A percentile compares a stretch with the other conserved stretches of the same genome.
Evolutionary conservation across 2,113 vertebrate genomes (phyloP).

Genomic region (Takifugu flavidus): DNA sequence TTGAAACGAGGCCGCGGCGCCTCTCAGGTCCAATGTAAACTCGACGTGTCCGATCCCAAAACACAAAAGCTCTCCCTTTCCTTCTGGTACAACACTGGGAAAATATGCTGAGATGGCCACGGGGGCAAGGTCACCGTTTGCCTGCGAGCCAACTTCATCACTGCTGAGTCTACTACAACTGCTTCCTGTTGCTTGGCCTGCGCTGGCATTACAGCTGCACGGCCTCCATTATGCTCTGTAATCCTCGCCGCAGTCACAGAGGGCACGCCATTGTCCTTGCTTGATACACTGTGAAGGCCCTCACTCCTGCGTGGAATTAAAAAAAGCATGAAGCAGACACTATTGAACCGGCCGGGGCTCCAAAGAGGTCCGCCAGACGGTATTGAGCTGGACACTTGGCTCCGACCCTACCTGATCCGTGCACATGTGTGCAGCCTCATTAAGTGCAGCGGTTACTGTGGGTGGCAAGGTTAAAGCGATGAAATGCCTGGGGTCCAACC

Average conservation of each 20-base stretch:
- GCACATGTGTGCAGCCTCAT: slow-evolving; percentile 85
- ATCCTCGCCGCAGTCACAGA: slow-evolving; percentile 89
- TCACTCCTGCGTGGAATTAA: slow-evolving; percentile 59
- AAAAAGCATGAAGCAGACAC: slow-evolving; percentile 21
- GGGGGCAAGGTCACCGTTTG: slow-evolving; percentile 77
- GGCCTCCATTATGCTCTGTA: slow-evolving; percentile 88
- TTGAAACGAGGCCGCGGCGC: neutral
- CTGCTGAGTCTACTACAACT: slow-evolving; percentile 89
- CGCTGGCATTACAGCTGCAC: slow-evolving; percentile 88
- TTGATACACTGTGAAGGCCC: slow-evolving; percentile 79
- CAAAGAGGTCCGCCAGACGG: slow-evolving; percentile 32
- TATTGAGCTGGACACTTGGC: slow-evolving; percentile 40
- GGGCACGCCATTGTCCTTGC: slow-evolving; percentile 85
- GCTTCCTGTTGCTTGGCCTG: slow-evolving; percentile 91
- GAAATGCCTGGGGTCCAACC: slow-evolving; percentile 90
- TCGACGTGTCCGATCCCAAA: neutral
- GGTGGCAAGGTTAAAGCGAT: slow-evolving; percentile 94
- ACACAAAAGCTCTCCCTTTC: neutral
- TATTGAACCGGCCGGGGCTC: neutral
- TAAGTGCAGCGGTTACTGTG: slow-evolving; percentile 92
- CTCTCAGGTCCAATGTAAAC: too few species aligned
- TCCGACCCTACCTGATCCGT: slow-evolving; percentile 80
- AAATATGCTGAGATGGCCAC: slow-evolving; percentile 78
- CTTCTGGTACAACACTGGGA: neutral
- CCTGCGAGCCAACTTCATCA: slow-evolving; percentile 77